Percentiles rank a stretch among this genome's conserved stretches.
These are phyloP conservation scores for Agonopterix subpropinquella DNA, from an alignment of 2,888 invertebrate species.

Conservation along the genomic window DNA sequence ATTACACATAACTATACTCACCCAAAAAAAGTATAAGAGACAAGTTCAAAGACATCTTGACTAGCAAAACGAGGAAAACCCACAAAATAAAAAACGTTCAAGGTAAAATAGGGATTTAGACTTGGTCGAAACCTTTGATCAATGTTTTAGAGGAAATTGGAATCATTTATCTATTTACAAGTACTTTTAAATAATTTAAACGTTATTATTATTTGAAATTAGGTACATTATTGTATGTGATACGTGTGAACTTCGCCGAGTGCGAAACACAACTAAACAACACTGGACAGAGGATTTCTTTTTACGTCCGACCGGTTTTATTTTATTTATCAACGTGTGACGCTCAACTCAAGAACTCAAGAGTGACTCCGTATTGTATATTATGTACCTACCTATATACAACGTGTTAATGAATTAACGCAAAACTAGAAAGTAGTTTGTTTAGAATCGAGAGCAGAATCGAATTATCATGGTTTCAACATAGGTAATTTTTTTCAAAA, in stretches of 20 bases:
- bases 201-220: slow-evolving; percentile 9
- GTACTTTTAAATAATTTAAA: slow-evolving; percentile 1
- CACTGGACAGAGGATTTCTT: slow-evolving; percentile 16
- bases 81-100: slow-evolving; percentile 36
- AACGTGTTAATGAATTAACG: too few species aligned
- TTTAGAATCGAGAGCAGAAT: too few species aligned
- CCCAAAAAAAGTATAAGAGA: slow-evolving; percentile 50
- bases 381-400: too few species aligned
- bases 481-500: too few species aligned
- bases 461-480: too few species aligned
- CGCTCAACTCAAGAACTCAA: too few species aligned
- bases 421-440: too few species aligned
- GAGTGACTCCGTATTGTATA: too few species aligned
- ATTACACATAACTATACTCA: slow-evolving; percentile 29
- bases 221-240: slow-evolving; percentile 8
- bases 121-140: too few species aligned
- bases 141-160: too few species aligned
- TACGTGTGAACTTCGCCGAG: slow-evolving; percentile 20
- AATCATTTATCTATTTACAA: slow-evolving; percentile 4
- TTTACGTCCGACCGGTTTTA: slow-evolving; percentile 32
- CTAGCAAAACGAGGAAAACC: slow-evolving; percentile 41
- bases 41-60: slow-evolving; percentile 45
- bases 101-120: slow-evolving; percentile 18
- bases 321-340: slow-evolving; percentile 5
- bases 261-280: slow-evolving; percentile 25